A percentile compares a stretch with the other conserved stretches of the same genome.
phyloP scores from a whole-genome alignment of 2,888 invertebrate genomes.

The Callyntrura sp. region DNA sequence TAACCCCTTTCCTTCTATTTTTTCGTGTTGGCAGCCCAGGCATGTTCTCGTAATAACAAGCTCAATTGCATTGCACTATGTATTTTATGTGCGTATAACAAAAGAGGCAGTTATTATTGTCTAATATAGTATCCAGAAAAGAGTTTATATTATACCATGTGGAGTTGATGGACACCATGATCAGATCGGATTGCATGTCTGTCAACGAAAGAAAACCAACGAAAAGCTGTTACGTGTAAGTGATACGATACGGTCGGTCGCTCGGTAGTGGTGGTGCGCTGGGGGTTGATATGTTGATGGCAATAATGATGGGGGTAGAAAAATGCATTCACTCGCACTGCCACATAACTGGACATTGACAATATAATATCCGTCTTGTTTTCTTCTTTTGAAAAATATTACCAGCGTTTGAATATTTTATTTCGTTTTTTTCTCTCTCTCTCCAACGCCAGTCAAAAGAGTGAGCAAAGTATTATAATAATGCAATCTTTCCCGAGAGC shows the following conservation, averaged over 20 bases:
- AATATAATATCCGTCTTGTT: conserved; percentile 16
- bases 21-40: conserved; percentile 39
- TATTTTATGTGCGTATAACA: conserved; percentile 18
- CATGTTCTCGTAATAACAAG: conserved; percentile 49
- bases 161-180: conserved; percentile 64
- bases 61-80: conserved; percentile 48
- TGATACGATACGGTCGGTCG: conserved; percentile 58
- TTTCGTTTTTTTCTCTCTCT: background rate
- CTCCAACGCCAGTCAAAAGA: background rate
- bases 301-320: conserved; percentile 50
- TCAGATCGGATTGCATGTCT: conserved; percentile 71
- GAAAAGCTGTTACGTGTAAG: conserved; percentile 54
- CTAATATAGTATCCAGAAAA: conserved; percentile 38
- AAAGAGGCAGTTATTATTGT: conserved; percentile 53
- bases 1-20: conserved; percentile 49
- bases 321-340: conserved; percentile 35
- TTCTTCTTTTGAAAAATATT: conserved; percentile 6
- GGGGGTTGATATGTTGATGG: conserved; percentile 50
- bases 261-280: conserved; percentile 18
- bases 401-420: background rate
- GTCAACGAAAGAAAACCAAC: conserved; percentile 57
- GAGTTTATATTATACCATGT: conserved; percentile 8
- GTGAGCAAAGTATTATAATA: background rate
- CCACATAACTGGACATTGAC: conserved; percentile 54
- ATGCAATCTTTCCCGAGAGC: conserved; percentile 20